A percentile compares a stretch with the other conserved stretches of the same genome.
Evolutionary conservation across 2,797 vertebrate species (phyloP).

Genomic region (Lates japonicus): DNA sequence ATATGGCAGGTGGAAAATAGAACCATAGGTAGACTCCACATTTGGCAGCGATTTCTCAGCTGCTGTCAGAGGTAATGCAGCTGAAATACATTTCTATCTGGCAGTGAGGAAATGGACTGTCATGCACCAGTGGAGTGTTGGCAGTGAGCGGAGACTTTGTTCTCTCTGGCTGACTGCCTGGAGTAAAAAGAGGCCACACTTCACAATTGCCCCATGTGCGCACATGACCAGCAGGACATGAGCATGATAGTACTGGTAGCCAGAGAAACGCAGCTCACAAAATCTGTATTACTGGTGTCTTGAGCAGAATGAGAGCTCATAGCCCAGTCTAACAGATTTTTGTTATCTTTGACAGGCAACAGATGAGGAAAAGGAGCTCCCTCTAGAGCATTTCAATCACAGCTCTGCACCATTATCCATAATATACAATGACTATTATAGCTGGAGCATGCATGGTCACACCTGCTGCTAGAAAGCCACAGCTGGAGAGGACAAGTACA

Average conservation of each 20-base stretch:
- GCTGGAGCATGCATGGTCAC: conserved; percentile 26
- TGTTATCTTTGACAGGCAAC: conserved; percentile 55
- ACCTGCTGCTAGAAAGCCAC: conserved; percentile 43
- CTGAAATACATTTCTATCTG: conserved; percentile 71
- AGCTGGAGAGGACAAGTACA: conserved; percentile 41
- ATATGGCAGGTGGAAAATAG: conserved; percentile 45
- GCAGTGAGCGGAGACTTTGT: conserved; percentile 69
- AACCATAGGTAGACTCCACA: conserved; percentile 38
- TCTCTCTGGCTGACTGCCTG: conserved; percentile 67
- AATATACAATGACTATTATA: conserved; percentile 30
- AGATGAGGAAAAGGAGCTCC: conserved; percentile 39
- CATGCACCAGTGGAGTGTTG: conserved; percentile 66
- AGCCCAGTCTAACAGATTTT: conserved; percentile 33
- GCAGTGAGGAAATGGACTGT: conserved; percentile 64
- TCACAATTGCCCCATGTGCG: conserved; percentile 59
- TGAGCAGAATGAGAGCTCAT: conserved; percentile 37
- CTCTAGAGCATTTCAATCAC: conserved; percentile 42
- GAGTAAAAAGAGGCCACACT: conserved; percentile 73
- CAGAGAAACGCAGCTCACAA: conserved; percentile 43
- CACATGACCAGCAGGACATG: conserved; percentile 55
- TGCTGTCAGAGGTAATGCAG: conserved; percentile 62
- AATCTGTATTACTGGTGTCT: conserved; percentile 32
- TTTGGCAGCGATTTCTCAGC: conserved; percentile 43
- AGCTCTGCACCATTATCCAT: conserved; percentile 26
- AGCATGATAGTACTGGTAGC: conserved; percentile 39